These are phyloP conservation scores for Crotalus helleri DNA, from an alignment of 2,113 vertebrate species.

Conservation along the genomic window DNA sequence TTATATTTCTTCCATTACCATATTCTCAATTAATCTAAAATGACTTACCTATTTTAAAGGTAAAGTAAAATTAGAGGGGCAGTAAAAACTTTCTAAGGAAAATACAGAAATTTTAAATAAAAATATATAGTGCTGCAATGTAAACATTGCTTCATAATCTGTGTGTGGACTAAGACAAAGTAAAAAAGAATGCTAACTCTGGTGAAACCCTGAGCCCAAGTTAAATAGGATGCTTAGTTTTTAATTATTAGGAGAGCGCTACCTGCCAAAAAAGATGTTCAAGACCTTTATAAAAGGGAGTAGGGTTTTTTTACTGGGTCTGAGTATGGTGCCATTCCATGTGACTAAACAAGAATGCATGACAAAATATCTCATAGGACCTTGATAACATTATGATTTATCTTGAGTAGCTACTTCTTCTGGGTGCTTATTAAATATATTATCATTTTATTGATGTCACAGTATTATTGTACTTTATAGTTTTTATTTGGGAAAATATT, in stretches of 20 bases:
- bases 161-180: not conserved
- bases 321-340: not conserved
- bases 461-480: not conserved
- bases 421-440: not conserved
- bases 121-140: not conserved
- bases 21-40: not conserved
- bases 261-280: not conserved
- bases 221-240: not conserved
- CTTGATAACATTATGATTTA: constrained; percentile 19
- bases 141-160: not conserved
- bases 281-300: not conserved
- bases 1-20: not conserved
- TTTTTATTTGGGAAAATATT: not conserved
- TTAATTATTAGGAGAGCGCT: not conserved
- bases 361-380: not conserved
- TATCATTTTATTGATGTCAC: not conserved
- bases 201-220: not conserved
- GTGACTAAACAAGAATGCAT: not conserved
- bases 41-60: not conserved
- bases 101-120: not conserved
- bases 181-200: not conserved
- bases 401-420: not conserved
- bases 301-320: not conserved
- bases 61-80: not conserved
- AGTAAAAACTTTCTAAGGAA: not conserved